These are phyloP conservation scores for Chrysolina haemoptera DNA, from an alignment of 2,888 invertebrate species.

Conservation along the genomic window DNA sequence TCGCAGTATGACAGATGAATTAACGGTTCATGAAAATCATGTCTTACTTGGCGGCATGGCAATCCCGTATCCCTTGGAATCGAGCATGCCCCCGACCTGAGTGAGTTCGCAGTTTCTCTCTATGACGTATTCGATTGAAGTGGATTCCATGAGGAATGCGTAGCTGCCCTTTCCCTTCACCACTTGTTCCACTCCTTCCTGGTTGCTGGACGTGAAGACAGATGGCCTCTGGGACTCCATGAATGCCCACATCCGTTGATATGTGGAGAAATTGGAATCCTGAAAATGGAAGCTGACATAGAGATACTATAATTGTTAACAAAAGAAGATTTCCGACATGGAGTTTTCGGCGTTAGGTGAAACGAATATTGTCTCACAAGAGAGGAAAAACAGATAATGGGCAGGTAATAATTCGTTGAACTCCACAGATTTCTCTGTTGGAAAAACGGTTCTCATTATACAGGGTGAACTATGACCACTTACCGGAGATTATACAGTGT, in stretches of 20 bases:
- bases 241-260: constrained; percentile 95
- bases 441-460: too few species aligned
- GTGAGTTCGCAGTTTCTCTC: constrained; percentile 91
- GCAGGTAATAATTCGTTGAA: too few species aligned
- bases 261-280: constrained; percentile 95
- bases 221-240: constrained; percentile 92
- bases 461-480: too few species aligned
- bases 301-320: neutral
- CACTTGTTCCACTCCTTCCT: constrained; percentile 93
- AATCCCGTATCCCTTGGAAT: constrained; percentile 96
- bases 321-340: neutral
- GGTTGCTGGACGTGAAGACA: constrained; percentile 89
- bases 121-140: constrained; percentile 92
- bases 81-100: constrained; percentile 92
- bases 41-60: constrained; percentile 91
- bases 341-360: too few species aligned
- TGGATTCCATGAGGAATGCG: constrained; percentile 98
- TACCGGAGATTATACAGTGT: too few species aligned
- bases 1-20: too few species aligned
- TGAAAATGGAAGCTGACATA: constrained; percentile 64
- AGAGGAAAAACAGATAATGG: too few species aligned
- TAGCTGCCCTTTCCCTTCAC: constrained; percentile 88
- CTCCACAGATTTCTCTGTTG: too few species aligned
- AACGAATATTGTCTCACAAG: too few species aligned
- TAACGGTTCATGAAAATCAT: too few species aligned